Evolutionary conservation across 2,113 vertebrate species (phyloP).

Genomic region (Pseudonaja textilis): DNA sequence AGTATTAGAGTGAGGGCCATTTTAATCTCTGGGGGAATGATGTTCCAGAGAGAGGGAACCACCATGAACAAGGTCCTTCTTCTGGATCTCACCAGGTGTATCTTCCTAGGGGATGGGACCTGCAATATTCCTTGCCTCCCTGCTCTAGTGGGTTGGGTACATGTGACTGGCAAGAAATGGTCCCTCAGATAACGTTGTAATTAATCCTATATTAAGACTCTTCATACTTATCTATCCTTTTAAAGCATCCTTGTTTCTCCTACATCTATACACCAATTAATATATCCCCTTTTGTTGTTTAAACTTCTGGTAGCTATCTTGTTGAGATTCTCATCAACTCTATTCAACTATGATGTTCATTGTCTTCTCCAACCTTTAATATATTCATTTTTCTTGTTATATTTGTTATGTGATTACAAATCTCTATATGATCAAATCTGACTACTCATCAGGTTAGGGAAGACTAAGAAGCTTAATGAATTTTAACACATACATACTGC

Average conservation of each 20-base stretch:
- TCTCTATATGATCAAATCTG: background rate
- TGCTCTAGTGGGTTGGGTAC: no score
- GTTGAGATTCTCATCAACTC: background rate
- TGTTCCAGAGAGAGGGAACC: no score
- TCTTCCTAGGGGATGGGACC: no score
- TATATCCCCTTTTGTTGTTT: background rate
- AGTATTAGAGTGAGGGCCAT: no score
- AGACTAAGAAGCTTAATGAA: background rate
- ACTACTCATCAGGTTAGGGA: background rate
- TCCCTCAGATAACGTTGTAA: no score
- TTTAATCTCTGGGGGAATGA: no score
- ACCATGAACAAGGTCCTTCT: no score
- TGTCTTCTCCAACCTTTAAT: background rate
- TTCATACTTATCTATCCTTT: background rate
- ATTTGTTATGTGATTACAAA: background rate
- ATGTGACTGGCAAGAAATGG: no score
- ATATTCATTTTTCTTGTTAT: background rate
- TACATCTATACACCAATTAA: background rate
- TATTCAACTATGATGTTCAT: background rate
- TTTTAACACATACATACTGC: background rate
- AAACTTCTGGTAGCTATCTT: background rate
- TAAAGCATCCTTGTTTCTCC: background rate
- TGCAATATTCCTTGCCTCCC: no score
- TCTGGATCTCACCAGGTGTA: no score
- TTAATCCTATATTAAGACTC: background rate